Base-by-base conservation (phyloP, 2,113 vertebrate genomes). In the Xenopus tropicalis region DNA sequence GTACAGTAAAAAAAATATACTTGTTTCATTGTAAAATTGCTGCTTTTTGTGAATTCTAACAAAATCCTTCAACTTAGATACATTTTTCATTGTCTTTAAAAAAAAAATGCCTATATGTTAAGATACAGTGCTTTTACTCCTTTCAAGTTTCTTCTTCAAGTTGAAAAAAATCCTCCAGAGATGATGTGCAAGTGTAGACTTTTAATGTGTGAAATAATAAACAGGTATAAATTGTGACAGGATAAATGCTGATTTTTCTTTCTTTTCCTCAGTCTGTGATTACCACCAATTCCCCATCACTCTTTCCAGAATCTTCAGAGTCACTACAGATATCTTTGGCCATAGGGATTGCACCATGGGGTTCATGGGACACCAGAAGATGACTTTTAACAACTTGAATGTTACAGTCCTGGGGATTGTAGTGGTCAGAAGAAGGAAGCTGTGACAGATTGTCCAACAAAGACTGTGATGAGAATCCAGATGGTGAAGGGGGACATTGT, bases 201-300 rank as follows among this genome's bases (percentile, higher is more conserved):
- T 46, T 46, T 11, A 48, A 13, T 48, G 13, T 10, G 19, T 17
- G 52, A 14, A 17, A 48, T 54, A n/a, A n/a, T 20, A 54, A 54
- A 54, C 8, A 54, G 19, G 51, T 54, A 9, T 48, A 48, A 3
- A 37, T 17, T 48, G 46, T 13, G 46, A 48, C 46, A 48, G 46
- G 16, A 17, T 48, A 48, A 11, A 17, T 37, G 46, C 46, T 14
- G 46, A 3, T 16, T 48, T 14, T 16, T 14, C 11, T 19, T 22
- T 21, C 13, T 37, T 37, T 37, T 37, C 12, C 62, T 94, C 88
- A 97, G 90, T 97, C 94, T 0, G 95, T 97, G 71, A 98, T 92
- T 61, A 98, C 95, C 83, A 98, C 95, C 80, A 98, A 81, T 83
- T 98, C 97, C 0, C 94, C 93, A 0, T 99, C 96, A 0, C 96